Percentiles rank a stretch among this genome's conserved stretches.
Evolutionary conservation across 2,113 vertebrate genomes (phyloP).

Genomic region (Lipophrys pholis): DNA sequence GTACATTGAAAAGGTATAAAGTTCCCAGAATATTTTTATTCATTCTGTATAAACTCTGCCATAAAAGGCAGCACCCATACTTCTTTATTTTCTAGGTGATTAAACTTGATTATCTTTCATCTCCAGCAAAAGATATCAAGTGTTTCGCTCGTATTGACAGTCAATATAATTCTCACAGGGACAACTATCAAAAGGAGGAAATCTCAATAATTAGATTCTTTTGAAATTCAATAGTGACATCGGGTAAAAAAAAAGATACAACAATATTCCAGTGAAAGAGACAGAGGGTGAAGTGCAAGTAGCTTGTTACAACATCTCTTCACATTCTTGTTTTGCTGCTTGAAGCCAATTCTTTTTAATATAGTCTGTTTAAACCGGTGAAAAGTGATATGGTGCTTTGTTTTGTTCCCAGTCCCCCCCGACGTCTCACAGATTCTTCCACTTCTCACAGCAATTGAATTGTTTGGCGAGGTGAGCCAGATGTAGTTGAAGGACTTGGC

Average conservation of each 20-base stretch:
- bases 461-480: constrained; percentile 39
- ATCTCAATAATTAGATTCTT: constrained; percentile 25
- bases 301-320: constrained; percentile 16
- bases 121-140: constrained; percentile 25
- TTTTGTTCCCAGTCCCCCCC: constrained; percentile 30
- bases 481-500: constrained; percentile 22
- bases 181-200: constrained; percentile 13
- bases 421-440: constrained; percentile 56
- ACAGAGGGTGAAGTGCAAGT: constrained; percentile 22
- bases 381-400: constrained; percentile 36
- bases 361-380: constrained; percentile 44
- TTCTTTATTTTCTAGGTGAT: constrained; percentile 42
- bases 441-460: constrained; percentile 42
- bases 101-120: constrained; percentile 62
- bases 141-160: constrained; percentile 29
- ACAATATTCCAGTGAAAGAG: constrained; percentile 11
- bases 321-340: constrained; percentile 2
- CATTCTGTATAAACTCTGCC: constrained; percentile 35
- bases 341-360: constrained; percentile 28
- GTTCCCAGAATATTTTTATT: constrained; percentile 29
- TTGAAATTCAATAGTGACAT: neutral
- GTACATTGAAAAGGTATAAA: constrained; percentile 23
- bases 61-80: constrained; percentile 26
- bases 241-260: neutral
- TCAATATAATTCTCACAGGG: constrained; percentile 39